These are phyloP conservation scores for Lamproptera curius DNA, from an alignment of 2,888 invertebrate genomes.

Conservation along the genomic window DNA sequence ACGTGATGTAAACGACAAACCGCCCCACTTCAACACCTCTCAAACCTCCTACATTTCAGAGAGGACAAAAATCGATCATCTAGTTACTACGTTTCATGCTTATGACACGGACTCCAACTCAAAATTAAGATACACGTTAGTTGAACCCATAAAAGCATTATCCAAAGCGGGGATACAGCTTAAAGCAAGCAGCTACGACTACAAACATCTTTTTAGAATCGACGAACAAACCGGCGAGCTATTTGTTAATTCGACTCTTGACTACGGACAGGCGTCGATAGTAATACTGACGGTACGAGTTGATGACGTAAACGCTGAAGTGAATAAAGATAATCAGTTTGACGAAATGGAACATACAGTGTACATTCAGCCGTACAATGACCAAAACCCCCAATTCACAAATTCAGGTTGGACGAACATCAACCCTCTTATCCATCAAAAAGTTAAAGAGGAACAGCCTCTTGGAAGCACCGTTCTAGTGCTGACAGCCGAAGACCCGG, in stretches of 20 bases:
- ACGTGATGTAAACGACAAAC: slow-evolving; percentile 89
- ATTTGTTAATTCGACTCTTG: slow-evolving; percentile 81
- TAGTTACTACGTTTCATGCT: slow-evolving; percentile 82
- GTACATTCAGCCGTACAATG: slow-evolving; percentile 87
- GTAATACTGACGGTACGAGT: slow-evolving; percentile 85
- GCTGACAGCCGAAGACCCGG: slow-evolving; percentile 84
- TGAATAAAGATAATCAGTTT: slow-evolving; percentile 80
- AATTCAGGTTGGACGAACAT: slow-evolving; percentile 85
- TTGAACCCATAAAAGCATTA: slow-evolving; percentile 82
- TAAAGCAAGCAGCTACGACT: slow-evolving; percentile 80
- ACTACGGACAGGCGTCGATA: slow-evolving; percentile 86
- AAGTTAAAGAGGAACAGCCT: slow-evolving; percentile 86
- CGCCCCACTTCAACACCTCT: slow-evolving; percentile 84
- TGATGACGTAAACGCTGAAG: slow-evolving; percentile 83
- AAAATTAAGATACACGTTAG: slow-evolving; percentile 82
- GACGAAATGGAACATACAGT: slow-evolving; percentile 84
- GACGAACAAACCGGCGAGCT: slow-evolving; percentile 84
- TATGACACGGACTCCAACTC: slow-evolving; percentile 84
- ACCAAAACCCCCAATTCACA: slow-evolving; percentile 86
- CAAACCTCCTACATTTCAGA: slow-evolving; percentile 85
- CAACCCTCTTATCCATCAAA: slow-evolving; percentile 81
- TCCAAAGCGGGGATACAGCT: slow-evolving; percentile 86
- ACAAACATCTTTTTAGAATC: slow-evolving; percentile 83
- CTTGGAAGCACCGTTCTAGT: slow-evolving; percentile 84
- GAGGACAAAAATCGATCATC: slow-evolving; percentile 78